Base-by-base conservation (phyloP, 2,797 vertebrate species). In the Garrulus glandarius region DNA sequence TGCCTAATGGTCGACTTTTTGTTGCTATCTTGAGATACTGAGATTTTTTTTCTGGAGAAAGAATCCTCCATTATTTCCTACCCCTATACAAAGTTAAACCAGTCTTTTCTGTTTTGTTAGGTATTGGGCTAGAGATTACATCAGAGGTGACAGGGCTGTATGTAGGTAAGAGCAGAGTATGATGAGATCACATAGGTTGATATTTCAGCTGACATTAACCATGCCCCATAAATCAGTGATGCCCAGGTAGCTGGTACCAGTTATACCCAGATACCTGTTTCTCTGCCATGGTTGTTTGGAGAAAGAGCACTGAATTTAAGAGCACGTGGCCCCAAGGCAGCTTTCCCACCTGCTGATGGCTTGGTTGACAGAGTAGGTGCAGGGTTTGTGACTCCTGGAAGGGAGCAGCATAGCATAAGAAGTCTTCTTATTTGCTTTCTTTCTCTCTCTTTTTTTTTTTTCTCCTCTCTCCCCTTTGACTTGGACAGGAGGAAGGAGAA, bases 401-500 rank as follows among this genome's bases (percentile, higher is more conserved):
- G 13, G 39, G 47, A 90, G 41, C 44, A 70, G 20, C 29, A 7
- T 11, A 41, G 22, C 16, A 34, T 18, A 30, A 69, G 26, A 46
- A 56, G 3, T 29, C 11, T 55, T 34, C 24, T 21, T 46, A 13
- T 26, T 27, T 32, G 3, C 22, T 52, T 39, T 6, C 5, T 21
- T 27, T 18, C 10, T 23, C 8, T n/a, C 3, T 9, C 1, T 15
- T 3, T 36, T 9, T 8, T 24, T 21, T 6, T 20, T 18, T 14
- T 2, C 0, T 0, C 8, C 11, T 30, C 11, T 34, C 10, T 18
- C 11, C 13, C 3, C 7, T 79, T 70, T 81, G 32, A 46, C 20
- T 81, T 47, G 15, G n/a, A 26, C 27, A 30, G 43, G 13, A 70
- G n/a, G 29, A 71, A 69, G 17, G 57, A 49, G 41, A 43, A 82